Percentiles rank a stretch among this genome's conserved stretches.
These are phyloP conservation scores for Eremobia ochroleuca DNA, from an alignment of 2,888 invertebrate species.

Conservation along the genomic window DNA sequence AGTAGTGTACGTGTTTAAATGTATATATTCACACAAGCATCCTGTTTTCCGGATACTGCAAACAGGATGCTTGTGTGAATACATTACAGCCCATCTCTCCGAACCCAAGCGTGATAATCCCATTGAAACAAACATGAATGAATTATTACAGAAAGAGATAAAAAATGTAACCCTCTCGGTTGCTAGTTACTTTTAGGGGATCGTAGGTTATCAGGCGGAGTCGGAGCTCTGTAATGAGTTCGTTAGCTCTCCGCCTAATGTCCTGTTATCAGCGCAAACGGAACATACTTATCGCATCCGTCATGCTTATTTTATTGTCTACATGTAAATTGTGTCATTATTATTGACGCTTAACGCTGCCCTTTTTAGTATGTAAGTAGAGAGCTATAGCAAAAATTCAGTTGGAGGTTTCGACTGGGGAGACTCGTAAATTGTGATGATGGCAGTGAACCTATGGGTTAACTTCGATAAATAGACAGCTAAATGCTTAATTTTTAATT, in stretches of 20 bases:
- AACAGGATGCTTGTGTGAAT: too few species aligned
- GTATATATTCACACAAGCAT: too few species aligned
- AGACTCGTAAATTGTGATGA: neutral
- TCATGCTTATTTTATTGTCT: conserved; percentile 67
- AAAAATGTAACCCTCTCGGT: conserved; percentile 48
- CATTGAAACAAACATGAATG: conserved; percentile 36
- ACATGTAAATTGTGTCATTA: conserved; percentile 69
- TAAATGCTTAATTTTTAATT: neutral
- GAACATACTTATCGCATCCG: conserved; percentile 87
- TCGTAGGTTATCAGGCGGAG: conserved; percentile 79
- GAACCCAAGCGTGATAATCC: conserved; percentile 17
- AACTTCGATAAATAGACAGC: neutral
- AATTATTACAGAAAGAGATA: conserved; percentile 33
- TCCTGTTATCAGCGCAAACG: conserved; percentile 84
- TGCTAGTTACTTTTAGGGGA: conserved; percentile 73
- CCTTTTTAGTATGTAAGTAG: conserved; percentile 39
- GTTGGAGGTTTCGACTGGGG: neutral
- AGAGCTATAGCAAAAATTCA: neutral
- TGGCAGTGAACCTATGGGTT: too few species aligned
- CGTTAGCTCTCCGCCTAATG: conserved; percentile 85
- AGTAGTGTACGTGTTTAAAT: too few species aligned
- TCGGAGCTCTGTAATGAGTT: conserved; percentile 76
- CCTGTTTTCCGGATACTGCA: too few species aligned
- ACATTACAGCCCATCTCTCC: neutral
- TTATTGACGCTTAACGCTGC: conserved; percentile 59